These are phyloP conservation scores for Spea hammondii DNA, from an alignment of 2,797 vertebrate genomes.

Conservation along the genomic window DNA sequence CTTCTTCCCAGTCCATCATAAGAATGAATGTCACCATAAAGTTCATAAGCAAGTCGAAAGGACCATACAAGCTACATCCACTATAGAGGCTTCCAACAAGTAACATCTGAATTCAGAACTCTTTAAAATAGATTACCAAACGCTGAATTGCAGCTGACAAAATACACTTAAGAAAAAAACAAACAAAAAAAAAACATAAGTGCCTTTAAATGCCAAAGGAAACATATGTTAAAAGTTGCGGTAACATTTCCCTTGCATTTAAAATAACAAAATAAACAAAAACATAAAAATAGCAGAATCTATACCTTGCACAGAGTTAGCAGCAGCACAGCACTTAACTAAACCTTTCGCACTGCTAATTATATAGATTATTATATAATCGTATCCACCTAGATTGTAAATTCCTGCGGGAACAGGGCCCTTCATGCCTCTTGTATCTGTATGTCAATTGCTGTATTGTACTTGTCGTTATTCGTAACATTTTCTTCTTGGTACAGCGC, in stretches of 20 bases:
- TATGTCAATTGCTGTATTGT: too few species aligned
- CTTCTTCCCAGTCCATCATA: neutral
- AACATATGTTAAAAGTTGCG: too few species aligned
- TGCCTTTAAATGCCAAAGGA: too few species aligned
- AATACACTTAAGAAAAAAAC: neutral
- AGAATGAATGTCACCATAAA: constrained; percentile 4
- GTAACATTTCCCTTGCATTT: neutral
- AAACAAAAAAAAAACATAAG: neutral
- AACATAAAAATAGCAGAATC: neutral
- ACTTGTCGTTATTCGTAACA: too few species aligned
- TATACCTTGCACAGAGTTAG: neutral
- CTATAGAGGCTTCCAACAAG: neutral
- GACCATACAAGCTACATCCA: neutral
- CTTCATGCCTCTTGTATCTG: too few species aligned
- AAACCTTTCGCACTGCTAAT: neutral
- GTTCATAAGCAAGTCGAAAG: neutral
- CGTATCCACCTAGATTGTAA: too few species aligned
- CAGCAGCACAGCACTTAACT: neutral
- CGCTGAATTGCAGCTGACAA: neutral
- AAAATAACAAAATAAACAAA: neutral
- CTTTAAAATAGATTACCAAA: too few species aligned
- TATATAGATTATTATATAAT: too few species aligned
- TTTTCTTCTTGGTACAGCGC: too few species aligned
- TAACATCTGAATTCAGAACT: neutral
- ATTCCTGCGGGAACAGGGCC: too few species aligned